These are phyloP conservation scores for Nasonia longicornis DNA, from an alignment of 1,140 invertebrate genomes.

Conservation along the genomic window DNA sequence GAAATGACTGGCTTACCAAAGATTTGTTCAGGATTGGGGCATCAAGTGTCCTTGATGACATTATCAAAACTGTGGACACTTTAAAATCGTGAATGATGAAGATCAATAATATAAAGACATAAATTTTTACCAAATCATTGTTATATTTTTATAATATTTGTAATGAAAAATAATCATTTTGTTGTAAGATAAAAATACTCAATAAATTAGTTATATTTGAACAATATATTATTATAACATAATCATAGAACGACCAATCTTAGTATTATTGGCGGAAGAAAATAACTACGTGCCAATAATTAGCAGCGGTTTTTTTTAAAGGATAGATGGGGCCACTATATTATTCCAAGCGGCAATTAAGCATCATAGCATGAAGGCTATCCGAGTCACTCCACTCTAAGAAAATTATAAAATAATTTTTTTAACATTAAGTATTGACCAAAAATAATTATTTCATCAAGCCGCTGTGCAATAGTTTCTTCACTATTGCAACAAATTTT, in stretches of 20 bases:
- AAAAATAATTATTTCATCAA: background rate
- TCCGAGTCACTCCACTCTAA: background rate
- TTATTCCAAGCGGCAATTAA: background rate
- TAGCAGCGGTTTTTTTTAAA: conserved; percentile 9
- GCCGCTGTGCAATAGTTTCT: background rate
- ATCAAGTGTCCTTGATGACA: conserved; percentile 86
- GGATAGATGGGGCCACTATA: background rate
- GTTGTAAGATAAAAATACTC: background rate
- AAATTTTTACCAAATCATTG: too few relatives aligned
- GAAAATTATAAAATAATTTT: background rate
- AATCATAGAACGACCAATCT: too few relatives aligned
- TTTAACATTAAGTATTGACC: background rate
- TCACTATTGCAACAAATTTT: background rate
- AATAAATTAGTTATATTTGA: background rate
- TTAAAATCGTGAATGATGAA: conserved; percentile 18
- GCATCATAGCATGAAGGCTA: too few relatives aligned
- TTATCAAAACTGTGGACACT: conserved; percentile 64
- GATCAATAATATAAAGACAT: background rate
- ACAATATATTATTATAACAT: too few relatives aligned
- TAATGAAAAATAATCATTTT: background rate
- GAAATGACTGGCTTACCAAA: conserved; percentile 86
- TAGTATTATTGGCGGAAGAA: background rate
- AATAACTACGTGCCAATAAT: background rate
- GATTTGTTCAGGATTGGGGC: conserved; percentile 94
- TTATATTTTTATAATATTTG: conserved; percentile 25